Evolutionary conservation across 37 sponge, comb jelly and placozoan genomes (phyloP).

Genomic region (Eunapius fragilis): DNA sequence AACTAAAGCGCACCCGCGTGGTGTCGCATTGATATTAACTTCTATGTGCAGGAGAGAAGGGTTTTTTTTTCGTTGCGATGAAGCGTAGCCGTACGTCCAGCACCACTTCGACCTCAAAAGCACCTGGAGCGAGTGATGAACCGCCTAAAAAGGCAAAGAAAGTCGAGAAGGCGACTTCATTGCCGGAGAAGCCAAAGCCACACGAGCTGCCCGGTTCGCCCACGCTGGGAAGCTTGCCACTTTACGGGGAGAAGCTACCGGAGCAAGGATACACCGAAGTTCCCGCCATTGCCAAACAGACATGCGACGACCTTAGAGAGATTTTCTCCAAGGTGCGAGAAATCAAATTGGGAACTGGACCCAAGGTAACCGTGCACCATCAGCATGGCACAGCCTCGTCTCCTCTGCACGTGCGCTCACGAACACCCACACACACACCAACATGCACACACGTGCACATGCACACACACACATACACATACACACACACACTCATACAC

Average conservation of each 20-base stretch:
- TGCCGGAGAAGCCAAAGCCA: background rate
- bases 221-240: slow-evolving; percentile 47
- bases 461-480: too few relatives aligned
- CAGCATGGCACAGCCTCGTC: too few relatives aligned
- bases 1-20: background rate
- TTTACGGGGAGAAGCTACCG: slow-evolving; percentile 55
- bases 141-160: background rate
- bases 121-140: background rate
- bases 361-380: background rate
- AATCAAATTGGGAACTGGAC: slow-evolving; percentile 1
- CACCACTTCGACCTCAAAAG: background rate
- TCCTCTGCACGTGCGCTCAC: too few relatives aligned
- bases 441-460: too few relatives aligned
- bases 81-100: background rate
- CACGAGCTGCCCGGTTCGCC: background rate
- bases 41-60: background rate
- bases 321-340: slow-evolving; percentile 26
- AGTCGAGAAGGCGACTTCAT: background rate
- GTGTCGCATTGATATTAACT: background rate
- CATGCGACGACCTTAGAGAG: slow-evolving; percentile 25
- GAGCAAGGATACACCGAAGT: slow-evolving; percentile 14
- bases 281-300: slow-evolving; percentile 18
- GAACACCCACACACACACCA: too few relatives aligned
- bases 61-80: background rate
- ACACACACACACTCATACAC: too few relatives aligned